Base-by-base conservation (phyloP, 2,888 invertebrate species). In the Caenorhabditis uteleia region DNA sequence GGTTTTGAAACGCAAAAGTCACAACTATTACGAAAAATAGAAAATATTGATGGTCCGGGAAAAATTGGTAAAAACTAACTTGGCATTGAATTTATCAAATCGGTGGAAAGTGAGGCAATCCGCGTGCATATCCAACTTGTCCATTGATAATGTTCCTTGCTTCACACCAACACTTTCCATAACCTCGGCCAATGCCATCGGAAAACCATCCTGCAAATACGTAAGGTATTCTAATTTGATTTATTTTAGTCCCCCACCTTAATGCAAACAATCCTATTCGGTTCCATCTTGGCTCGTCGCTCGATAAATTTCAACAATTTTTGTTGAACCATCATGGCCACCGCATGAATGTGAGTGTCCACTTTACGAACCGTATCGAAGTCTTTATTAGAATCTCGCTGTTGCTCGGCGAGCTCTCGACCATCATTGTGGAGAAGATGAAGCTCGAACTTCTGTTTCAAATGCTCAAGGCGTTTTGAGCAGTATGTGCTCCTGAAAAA, bases 251-350 rank as follows among this genome's bases (percentile, higher is more conserved):
- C n/a, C n/a, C n/a, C n/a, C n/a, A n/a, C n/a, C n/a, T 81, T 64
- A 45, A 71, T 71, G 23, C 90, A 89, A 0, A 92, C 92, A 12
- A 89, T 88, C 86, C 93, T 93, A 76, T 93, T 90, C 0, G 91
- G 89, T 80, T 91, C 90, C 59, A 89, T 93, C 86, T 95, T 95
- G 77, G 98, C 87, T 0, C 93, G 93, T 85, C 95, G 95, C 87
- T 98, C 98, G 83, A 98, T 98, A 85, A 98, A 98, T 21, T 98
- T 90, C 70, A 99, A 87, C 75, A 98, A 86, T 84, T 98, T 98
- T 84, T 98, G 98, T 86, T 98, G 98, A 86, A 98, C 98, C 98
- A 98, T 98, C 85, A 95, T 94, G 0, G 95, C 94, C 0, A 98
- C 94, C 0, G 95, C 97, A 86, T 98, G 98, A 80, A 98, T 95